Conservation (phyloP, 2,113 vertebrate genomes). For the Burhinus oedicnemus region DNA sequence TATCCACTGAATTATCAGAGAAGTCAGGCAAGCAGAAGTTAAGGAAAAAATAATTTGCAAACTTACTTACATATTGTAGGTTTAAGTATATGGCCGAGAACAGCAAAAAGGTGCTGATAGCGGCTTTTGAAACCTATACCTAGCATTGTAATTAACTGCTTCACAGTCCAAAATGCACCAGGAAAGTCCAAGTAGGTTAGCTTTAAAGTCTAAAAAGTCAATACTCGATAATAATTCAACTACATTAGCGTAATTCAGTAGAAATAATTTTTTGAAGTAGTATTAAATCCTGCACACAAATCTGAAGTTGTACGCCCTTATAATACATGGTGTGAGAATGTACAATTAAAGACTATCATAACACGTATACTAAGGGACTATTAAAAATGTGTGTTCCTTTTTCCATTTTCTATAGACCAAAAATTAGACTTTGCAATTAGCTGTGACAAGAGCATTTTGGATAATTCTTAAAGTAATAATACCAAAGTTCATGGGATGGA, state of each 20-base stretch:
- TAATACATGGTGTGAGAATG: neutral
- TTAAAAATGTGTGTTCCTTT: neutral
- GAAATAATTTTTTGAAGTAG: neutral
- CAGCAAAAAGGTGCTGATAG: neutral
- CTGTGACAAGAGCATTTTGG: neutral
- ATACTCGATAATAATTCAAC: neutral
- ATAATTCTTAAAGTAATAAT: neutral
- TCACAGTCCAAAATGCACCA: neutral
- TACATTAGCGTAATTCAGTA: neutral
- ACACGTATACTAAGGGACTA: neutral
- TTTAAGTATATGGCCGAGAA: neutral
- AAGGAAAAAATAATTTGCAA: neutral
- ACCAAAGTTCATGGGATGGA: neutral
- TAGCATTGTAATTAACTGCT: neutral
- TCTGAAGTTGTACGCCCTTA: neutral
- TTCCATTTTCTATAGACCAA: neutral
- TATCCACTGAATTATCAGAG: neutral
- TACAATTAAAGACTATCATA: neutral
- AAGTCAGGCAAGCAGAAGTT: neutral
- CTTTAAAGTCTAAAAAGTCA: neutral
- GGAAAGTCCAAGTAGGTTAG: neutral
- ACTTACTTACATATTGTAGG: neutral
- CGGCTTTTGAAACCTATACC: neutral
- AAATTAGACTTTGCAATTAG: neutral
- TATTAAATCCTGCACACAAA: neutral